Percentiles rank a stretch among this genome's conserved stretches.
phyloP scores from a whole-genome alignment of 2,888 invertebrate species.

The Idaea aversata region DNA sequence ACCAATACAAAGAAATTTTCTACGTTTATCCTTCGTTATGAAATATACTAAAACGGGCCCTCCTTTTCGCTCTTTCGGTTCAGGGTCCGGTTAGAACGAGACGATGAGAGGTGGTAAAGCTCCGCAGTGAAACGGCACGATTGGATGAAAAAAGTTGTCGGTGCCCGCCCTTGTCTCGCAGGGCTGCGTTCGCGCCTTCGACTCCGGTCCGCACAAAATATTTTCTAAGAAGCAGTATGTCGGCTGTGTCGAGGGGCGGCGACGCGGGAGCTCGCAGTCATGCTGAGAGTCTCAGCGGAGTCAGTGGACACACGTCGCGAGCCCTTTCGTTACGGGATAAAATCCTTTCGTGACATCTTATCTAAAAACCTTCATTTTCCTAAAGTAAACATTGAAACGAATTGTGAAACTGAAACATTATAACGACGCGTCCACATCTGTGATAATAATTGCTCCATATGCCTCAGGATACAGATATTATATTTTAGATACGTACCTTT shows the following conservation, averaged over 20 bases:
- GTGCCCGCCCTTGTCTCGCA: constrained; percentile 66
- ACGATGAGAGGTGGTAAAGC: constrained; percentile 31
- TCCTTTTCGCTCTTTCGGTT: constrained; percentile 37
- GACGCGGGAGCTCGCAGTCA: constrained; percentile 79
- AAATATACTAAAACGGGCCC: constrained; percentile 33
- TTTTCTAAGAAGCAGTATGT: constrained; percentile 75
- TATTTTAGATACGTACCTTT: constrained; percentile 52
- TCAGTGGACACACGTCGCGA: constrained; percentile 76
- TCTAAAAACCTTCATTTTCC: constrained; percentile 48
- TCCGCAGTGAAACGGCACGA: constrained; percentile 43
- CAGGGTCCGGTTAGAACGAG: constrained; percentile 42
- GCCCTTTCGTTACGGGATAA: constrained; percentile 67
- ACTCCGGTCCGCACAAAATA: constrained; percentile 53
- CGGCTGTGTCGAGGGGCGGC: constrained; percentile 73
- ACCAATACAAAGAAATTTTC: constrained; percentile 75
- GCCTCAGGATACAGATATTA: constrained; percentile 62
- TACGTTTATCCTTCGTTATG: constrained; percentile 52
- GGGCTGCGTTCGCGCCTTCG: constrained; percentile 72
- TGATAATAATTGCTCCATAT: constrained; percentile 62
- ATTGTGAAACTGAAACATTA: constrained; percentile 55
- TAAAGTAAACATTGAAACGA: constrained; percentile 44
- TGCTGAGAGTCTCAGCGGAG: constrained; percentile 78
- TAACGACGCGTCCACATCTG: constrained; percentile 68
- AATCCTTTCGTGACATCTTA: constrained; percentile 64
- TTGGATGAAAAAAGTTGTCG: constrained; percentile 69